Evolutionary conservation across 2,888 invertebrate species (phyloP), one percentile per base, ranked within the genome.

Genomic region (Cotesia congregata): DNA sequence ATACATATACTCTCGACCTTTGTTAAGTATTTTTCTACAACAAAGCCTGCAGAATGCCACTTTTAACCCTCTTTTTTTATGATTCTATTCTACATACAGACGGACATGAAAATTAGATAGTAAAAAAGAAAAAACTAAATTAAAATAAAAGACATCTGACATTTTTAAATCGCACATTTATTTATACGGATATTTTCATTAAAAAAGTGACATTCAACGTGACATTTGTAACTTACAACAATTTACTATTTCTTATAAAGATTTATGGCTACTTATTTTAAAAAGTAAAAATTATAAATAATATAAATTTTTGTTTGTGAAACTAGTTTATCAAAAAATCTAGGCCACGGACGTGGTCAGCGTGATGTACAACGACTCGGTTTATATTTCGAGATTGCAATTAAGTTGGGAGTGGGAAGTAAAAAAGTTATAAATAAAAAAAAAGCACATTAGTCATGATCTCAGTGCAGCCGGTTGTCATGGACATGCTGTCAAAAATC

Each of bases 61-160:
- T 62, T 62, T 62, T n/a, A 62, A 62, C 62, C 62, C 62, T 62
- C 15, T 20, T 62, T 62, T 62, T 15, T 62, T 7, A 62, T 20
- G 5, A 62, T 62, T 62, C 6, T 3, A 20, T 62, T 62, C 17
- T 3, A 12, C 12, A 50, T 9, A 50, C 50, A 50, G 4, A 50
- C 50, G 1, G 30, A 3, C 2, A 50, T 50, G 50, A 12, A 50
- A 50, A 50, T 50, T 50, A 50, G 12, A 9, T 50, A 12, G 12
- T 50, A 50, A 50, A 50, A 50, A 12, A 50, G 0, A 12, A 50
- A 4, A 50, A 50, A 50, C 2, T 50, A 50, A 50, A 50, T 12
- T 50, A 12, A 12, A 50, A 50, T 7, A 9, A 50, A 50, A 50
- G 12, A 50, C 12, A 50, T 50, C 50, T 50, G 7, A 12, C 7